Evolutionary conservation across 2,113 vertebrate genomes (phyloP).

Genomic region (Nesogale talazaci): DNA sequence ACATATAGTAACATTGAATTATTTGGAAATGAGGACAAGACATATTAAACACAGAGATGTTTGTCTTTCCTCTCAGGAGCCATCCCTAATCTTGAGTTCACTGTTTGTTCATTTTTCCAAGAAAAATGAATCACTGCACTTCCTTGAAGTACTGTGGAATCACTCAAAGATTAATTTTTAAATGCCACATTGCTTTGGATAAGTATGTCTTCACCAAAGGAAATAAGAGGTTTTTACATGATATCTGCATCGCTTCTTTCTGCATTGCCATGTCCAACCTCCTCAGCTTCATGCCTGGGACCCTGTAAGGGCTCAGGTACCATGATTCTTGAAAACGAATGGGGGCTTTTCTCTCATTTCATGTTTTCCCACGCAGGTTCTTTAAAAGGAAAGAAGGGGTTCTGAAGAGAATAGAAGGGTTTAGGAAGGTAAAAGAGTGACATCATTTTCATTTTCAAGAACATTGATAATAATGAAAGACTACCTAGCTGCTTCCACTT

Average conservation of each 20-base stretch:
- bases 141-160: neutral
- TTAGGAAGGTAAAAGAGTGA: no score
- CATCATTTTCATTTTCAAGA: no score
- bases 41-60: neutral
- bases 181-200: neutral
- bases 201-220: neutral
- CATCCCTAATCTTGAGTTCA: accelerated
- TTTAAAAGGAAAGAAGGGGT: neutral
- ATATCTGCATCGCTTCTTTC: neutral
- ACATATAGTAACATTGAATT: neutral
- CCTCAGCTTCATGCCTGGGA: neutral
- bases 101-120: neutral
- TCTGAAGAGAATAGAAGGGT: no score
- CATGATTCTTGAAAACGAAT: neutral
- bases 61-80: neutral
- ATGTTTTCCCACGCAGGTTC: neutral
- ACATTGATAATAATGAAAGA: no score
- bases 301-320: neutral
- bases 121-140: neutral
- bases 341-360: neutral
- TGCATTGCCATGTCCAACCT: neutral
- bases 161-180: constrained; percentile 3
- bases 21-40: neutral
- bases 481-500: no score
- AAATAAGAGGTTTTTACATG: neutral